Evolutionary conservation across 35 echinoderm and acorn worm species (phyloP).

Genomic region (Ophiothrix spiculata): DNA sequence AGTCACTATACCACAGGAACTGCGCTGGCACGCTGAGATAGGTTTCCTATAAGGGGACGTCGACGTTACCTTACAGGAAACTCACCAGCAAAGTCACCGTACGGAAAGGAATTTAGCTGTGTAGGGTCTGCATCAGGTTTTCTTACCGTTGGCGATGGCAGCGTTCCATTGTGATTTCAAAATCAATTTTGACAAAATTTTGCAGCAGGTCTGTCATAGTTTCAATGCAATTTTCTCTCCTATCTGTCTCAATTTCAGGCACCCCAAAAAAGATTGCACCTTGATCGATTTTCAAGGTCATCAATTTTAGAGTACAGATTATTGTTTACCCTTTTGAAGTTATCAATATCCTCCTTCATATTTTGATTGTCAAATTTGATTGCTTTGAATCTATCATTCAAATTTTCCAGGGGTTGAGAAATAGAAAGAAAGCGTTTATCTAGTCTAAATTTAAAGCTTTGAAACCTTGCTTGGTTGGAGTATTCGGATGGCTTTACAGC

Average conservation of each 20-base stretch:
- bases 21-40: too few species aligned
- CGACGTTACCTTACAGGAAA: too few species aligned
- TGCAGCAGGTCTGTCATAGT: not conserved
- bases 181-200: not conserved
- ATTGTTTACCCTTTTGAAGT: not conserved
- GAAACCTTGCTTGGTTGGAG: too few species aligned
- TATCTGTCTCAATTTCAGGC: not conserved
- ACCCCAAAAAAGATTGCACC: constrained; percentile 13
- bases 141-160: not conserved
- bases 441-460: not conserved
- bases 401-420: not conserved
- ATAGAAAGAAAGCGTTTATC: not conserved
- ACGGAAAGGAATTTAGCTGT: too few species aligned
- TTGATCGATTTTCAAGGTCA: constrained; percentile 16
- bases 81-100: too few species aligned
- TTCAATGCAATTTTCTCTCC: not conserved
- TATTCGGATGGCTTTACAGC: too few species aligned
- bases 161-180: not conserved
- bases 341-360: not conserved
- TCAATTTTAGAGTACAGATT: constrained; percentile 2
- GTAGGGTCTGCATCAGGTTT: not conserved
- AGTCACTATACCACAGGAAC: too few species aligned
- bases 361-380: not conserved
- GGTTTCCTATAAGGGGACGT: too few species aligned
- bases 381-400: not conserved